These are phyloP conservation scores for Syncerus caffer DNA, from an alignment of 2,797 vertebrate species.

Conservation along the genomic window DNA sequence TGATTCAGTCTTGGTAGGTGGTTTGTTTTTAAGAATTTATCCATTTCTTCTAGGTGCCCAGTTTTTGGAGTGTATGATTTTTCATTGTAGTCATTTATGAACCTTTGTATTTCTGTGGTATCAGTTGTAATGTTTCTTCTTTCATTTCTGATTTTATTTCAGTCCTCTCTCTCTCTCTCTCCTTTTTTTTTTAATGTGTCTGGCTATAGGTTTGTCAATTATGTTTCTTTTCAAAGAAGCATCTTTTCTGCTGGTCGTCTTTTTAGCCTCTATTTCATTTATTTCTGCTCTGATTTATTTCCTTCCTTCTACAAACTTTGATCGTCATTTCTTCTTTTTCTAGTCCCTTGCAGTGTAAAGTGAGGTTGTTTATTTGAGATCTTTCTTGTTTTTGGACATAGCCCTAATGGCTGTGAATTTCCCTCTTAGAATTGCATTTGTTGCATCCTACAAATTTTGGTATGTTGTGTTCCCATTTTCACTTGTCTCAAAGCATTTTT, in stretches of 20 bases:
- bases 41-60: not conserved
- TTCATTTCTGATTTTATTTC: not conserved
- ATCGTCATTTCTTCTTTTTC: not conserved
- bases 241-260: not conserved
- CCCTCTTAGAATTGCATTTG: not conserved
- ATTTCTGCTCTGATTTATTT: not conserved
- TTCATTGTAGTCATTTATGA: not conserved
- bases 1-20: not conserved
- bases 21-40: not conserved
- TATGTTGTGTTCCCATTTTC: not conserved
- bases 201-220: not conserved
- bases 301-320: not conserved
- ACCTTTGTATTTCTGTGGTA: not conserved
- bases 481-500: not conserved
- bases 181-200: not conserved
- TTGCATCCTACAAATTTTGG: not conserved
- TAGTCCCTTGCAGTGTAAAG: not conserved
- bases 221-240: not conserved
- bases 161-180: too few relatives aligned
- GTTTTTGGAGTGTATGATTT: not conserved
- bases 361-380: not conserved
- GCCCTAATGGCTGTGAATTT: not conserved
- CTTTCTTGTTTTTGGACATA: not conserved
- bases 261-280: not conserved
- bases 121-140: not conserved